Evolutionary conservation across 1,140 invertebrate species (phyloP).

Genomic region (Metaphire vulgaris): DNA sequence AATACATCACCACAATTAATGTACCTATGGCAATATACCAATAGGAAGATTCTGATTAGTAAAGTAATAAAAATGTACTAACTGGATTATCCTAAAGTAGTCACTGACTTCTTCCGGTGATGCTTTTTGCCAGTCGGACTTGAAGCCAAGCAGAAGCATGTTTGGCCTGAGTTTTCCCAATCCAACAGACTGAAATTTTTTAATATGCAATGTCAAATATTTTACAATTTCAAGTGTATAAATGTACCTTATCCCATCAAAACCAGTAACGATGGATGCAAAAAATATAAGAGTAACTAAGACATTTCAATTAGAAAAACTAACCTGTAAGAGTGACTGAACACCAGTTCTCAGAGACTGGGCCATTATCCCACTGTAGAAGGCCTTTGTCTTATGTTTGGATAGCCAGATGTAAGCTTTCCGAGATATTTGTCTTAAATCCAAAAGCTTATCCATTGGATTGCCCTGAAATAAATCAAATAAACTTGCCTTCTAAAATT

Average conservation of each 20-base stretch:
- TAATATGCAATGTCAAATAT: no score
- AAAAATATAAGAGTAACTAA: no score
- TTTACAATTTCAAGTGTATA: no score
- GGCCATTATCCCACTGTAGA: conserved; percentile 75
- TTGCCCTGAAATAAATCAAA: no score
- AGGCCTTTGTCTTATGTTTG: conserved; percentile 75
- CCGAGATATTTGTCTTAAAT: conserved; percentile 30
- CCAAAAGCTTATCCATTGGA: conserved; percentile 38
- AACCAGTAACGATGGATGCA: no score
- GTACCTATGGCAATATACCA: no score
- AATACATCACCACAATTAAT: no score
- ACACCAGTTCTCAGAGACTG: conserved; percentile 70
- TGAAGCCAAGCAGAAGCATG: conserved; percentile 87
- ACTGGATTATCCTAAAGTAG: conserved; percentile 90
- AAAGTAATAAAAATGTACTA: no score
- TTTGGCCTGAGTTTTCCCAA: conserved; percentile 89
- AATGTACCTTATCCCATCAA: no score
- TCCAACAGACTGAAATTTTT: conserved; percentile 61
- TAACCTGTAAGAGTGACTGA: conserved; percentile 60
- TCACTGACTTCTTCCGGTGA: conserved; percentile 60
- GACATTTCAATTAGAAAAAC: not conserved
- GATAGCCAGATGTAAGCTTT: conserved; percentile 68
- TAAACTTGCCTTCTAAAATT: no score
- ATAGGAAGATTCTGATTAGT: no score
- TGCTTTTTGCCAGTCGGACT: conserved; percentile 73